Evolutionary conservation across 1,140 invertebrate species (phyloP).

Genomic region (Zaprionus gabonicus): DNA sequence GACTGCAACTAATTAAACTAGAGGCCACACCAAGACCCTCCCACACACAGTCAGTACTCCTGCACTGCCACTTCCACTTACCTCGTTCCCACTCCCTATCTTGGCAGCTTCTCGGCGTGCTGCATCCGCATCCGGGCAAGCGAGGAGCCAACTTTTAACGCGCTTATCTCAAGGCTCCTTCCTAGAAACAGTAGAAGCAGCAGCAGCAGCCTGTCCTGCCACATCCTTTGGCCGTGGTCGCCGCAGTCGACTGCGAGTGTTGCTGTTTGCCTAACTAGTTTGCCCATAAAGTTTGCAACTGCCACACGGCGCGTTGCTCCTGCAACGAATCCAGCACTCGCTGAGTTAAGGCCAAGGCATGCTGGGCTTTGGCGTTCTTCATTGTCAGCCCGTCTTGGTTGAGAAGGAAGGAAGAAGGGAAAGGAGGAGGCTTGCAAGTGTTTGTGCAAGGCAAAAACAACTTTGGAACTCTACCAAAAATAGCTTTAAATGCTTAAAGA

Average conservation of each 20-base stretch:
- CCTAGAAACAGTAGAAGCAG: background rate
- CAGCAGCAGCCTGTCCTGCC: slow-evolving; percentile 6
- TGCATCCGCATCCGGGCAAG: background rate
- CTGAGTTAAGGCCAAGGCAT: slow-evolving; percentile 14
- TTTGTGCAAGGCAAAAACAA: slow-evolving; percentile 6
- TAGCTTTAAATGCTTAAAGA: background rate
- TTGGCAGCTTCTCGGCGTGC: background rate
- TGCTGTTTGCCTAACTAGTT: slow-evolving; percentile 77
- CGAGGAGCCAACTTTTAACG: slow-evolving; percentile 60
- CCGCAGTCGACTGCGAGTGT: slow-evolving; percentile 23
- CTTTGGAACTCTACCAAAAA: slow-evolving; percentile 1
- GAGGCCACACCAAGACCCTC: slow-evolving; percentile 23
- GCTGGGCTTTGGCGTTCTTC: slow-evolving; percentile 11
- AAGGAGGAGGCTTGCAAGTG: background rate
- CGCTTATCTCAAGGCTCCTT: slow-evolving; percentile 55
- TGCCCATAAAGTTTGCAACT: slow-evolving; percentile 68
- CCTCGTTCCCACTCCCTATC: background rate
- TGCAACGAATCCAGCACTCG: slow-evolving; percentile 31
- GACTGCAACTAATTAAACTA: slow-evolving; percentile 75
- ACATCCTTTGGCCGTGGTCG: slow-evolving; percentile 16
- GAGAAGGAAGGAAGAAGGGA: background rate
- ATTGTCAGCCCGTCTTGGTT: background rate
- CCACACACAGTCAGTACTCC: background rate
- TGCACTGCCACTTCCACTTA: background rate
- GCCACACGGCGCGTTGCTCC: slow-evolving; percentile 52